Conservation (phyloP, 2,888 invertebrate genomes). For the Corbicula japonica region DNA sequence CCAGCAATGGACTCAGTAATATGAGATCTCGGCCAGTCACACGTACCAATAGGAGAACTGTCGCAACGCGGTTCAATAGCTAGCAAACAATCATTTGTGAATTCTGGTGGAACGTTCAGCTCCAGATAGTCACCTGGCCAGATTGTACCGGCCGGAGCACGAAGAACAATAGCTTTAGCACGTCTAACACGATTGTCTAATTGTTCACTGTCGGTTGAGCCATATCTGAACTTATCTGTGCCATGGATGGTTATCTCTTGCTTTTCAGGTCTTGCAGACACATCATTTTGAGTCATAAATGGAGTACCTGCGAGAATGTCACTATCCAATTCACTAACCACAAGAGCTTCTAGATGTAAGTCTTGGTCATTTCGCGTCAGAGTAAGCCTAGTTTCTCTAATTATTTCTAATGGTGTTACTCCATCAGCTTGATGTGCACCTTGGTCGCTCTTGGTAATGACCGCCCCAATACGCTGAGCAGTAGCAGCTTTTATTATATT, state of each 20-base stretch:
- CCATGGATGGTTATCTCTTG: slow-evolving; percentile 47
- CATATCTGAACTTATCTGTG: slow-evolving; percentile 25
- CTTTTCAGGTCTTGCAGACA: slow-evolving; percentile 59
- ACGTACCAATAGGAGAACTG: neutral
- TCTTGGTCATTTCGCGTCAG: slow-evolving; percentile 23
- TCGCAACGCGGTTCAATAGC: slow-evolving; percentile 47
- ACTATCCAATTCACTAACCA: slow-evolving; percentile 55
- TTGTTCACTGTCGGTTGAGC: neutral
- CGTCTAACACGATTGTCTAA: slow-evolving; percentile 19
- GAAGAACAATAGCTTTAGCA: neutral
- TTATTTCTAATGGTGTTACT: slow-evolving; percentile 48
- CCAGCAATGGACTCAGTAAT: slow-evolving; percentile 45
- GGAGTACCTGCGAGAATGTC: slow-evolving; percentile 68
- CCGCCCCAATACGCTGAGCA: slow-evolving; percentile 46
- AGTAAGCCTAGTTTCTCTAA: slow-evolving; percentile 47
- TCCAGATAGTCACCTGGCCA: slow-evolving; percentile 64
- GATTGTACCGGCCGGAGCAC: slow-evolving; percentile 20
- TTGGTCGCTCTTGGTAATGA: slow-evolving; percentile 49
- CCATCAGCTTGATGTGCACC: slow-evolving; percentile 62
- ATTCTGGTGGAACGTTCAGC: slow-evolving; percentile 34
- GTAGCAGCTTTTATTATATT: slow-evolving; percentile 56
- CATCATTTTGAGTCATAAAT: slow-evolving; percentile 68
- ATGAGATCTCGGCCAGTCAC: slow-evolving; percentile 39
- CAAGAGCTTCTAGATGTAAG: slow-evolving; percentile 39
- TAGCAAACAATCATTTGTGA: slow-evolving; percentile 16